phyloP scores from a whole-genome alignment of 2,113 vertebrate species.

The Ptyas mucosa region DNA sequence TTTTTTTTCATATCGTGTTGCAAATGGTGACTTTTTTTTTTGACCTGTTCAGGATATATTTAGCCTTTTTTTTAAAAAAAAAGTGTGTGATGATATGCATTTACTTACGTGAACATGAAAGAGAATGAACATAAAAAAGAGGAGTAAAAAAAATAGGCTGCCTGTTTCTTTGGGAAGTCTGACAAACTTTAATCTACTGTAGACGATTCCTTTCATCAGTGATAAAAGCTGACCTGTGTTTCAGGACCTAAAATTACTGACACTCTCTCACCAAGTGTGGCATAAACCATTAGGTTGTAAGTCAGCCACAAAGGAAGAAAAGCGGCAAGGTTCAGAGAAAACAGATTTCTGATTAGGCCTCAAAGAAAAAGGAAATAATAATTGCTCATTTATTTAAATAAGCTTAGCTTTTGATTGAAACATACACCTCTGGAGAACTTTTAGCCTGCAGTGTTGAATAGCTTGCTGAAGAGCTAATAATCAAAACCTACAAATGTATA shows the following conservation, averaged over 20 bases:
- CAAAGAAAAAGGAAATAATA: conserved; percentile 33
- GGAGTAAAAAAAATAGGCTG: conserved; percentile 29
- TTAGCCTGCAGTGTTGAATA: conserved; percentile 35
- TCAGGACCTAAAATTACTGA: conserved; percentile 12
- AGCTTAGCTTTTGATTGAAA: conserved; percentile 49
- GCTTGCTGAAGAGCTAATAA: conserved; percentile 40
- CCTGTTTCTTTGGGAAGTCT: conserved; percentile 33
- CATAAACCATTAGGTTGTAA: conserved; percentile 31
- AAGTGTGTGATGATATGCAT: conserved; percentile 1
- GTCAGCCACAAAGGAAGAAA: conserved; percentile 9
- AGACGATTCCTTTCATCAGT: conserved; percentile 36
- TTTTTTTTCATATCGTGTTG: not conserved
- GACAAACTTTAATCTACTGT: conserved; percentile 38
- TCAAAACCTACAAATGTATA: conserved; percentile 28
- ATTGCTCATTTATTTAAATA: conserved; percentile 46
- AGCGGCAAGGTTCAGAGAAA: conserved; percentile 16
- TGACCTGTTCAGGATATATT: not conserved
- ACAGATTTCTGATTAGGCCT: conserved; percentile 35
- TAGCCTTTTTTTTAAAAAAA: not conserved
- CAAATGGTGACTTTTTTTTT: conserved; percentile 7
- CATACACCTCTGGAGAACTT: conserved; percentile 29
- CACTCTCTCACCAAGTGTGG: not conserved
- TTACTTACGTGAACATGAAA: conserved; percentile 20
- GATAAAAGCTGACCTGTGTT: conserved; percentile 38
- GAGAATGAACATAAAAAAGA: conserved; percentile 24